Evolutionary conservation across 2,888 invertebrate genomes (phyloP).

Genomic region (Pycnomerus fuliginosus): DNA sequence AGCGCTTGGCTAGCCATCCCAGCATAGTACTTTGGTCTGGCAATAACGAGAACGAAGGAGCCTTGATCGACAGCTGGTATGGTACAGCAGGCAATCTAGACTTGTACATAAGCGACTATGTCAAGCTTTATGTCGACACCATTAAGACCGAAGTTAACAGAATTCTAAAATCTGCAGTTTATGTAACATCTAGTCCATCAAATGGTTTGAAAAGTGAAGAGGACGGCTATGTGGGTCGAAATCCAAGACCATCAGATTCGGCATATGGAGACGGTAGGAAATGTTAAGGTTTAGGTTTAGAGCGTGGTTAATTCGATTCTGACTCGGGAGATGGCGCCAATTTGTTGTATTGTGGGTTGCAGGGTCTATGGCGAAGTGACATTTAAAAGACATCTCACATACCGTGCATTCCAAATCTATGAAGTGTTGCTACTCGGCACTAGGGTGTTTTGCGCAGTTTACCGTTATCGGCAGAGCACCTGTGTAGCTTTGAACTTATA

Average conservation of each 20-base stretch:
- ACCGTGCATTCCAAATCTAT: no score
- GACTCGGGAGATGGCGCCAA: no score
- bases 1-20: neutral
- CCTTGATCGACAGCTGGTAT: constrained; percentile 39
- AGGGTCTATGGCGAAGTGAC: no score
- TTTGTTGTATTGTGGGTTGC: no score
- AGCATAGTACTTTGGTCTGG: neutral
- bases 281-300: neutral
- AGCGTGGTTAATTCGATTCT: no score
- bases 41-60: neutral
- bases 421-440: neutral
- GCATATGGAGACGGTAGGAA: constrained; percentile 80
- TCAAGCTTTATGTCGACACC: constrained; percentile 78
- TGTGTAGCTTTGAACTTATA: no score
- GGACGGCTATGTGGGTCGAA: constrained; percentile 73
- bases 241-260: constrained; percentile 78
- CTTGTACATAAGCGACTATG: constrained; percentile 65
- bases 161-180: constrained; percentile 64
- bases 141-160: constrained; percentile 65
- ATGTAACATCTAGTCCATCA: constrained; percentile 87
- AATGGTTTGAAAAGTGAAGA: constrained; percentile 73
- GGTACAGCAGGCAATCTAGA: constrained; percentile 37
- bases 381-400: no score
- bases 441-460: no score
- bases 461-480: no score